These are phyloP conservation scores for Xyrauchen texanus DNA, from an alignment of 2,113 vertebrate genomes.

Conservation along the genomic window DNA sequence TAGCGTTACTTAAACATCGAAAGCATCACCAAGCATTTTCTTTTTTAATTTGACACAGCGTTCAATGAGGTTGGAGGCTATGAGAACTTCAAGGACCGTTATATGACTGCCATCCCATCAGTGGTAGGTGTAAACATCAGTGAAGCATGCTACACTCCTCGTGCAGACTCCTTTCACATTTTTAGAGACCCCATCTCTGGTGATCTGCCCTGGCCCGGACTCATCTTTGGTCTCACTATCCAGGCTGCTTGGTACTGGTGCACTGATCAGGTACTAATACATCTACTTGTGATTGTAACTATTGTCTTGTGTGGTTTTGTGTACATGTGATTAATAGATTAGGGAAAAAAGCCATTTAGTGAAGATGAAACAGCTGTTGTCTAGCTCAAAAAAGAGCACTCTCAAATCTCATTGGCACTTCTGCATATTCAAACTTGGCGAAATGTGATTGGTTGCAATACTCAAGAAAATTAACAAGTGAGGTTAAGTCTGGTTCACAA, in stretches of 20 bases:
- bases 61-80: constrained; percentile 87
- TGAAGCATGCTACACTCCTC: constrained; percentile 78
- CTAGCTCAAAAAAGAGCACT: too few species aligned
- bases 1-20: not conserved
- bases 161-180: constrained; percentile 85
- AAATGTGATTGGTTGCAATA: too few species aligned
- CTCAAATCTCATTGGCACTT: too few species aligned
- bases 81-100: constrained; percentile 74
- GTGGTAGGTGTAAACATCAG: not conserved
- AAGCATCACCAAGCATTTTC: not conserved
- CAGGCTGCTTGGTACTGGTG: constrained; percentile 94
- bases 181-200: constrained; percentile 82
- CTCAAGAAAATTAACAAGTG: too few species aligned
- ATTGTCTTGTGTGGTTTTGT: too few species aligned
- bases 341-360: too few species aligned
- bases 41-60: constrained; percentile 66
- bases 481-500: too few species aligned
- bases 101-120: constrained; percentile 83
- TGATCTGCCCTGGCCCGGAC: constrained; percentile 91
- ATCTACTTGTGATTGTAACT: not conserved
- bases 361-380: too few species aligned
- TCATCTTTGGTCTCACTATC: constrained; percentile 86
- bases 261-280: constrained; percentile 86
- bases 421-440: too few species aligned
- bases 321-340: too few species aligned